Conservation (phyloP, 1,140 invertebrate species). For the Leptinotarsa defecta region DNA sequence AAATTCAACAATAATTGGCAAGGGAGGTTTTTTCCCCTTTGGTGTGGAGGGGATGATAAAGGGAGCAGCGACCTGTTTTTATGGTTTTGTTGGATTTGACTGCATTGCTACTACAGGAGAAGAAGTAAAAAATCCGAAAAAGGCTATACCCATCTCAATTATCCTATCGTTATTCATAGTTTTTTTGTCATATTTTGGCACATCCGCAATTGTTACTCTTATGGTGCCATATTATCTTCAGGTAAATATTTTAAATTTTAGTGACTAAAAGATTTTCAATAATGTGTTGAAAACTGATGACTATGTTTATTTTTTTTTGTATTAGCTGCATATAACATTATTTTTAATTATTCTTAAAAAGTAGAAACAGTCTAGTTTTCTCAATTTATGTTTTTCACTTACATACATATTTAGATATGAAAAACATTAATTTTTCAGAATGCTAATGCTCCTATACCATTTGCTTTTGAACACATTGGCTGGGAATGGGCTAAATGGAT, state of each 20-base stretch:
- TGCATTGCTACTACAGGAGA: constrained; percentile 86
- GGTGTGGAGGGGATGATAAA: constrained; percentile 81
- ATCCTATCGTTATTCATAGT: constrained; percentile 79
- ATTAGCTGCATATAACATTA: too few relatives aligned
- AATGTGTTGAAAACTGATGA: too few relatives aligned
- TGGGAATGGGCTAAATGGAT: constrained; percentile 76
- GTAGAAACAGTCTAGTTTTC: too few relatives aligned
- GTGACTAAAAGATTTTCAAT: too few relatives aligned
- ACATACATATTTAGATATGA: too few relatives aligned
- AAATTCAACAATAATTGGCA: constrained; percentile 60
- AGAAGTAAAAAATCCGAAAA: constrained; percentile 86
- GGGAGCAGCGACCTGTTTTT: constrained; percentile 91
- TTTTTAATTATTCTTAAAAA: too few relatives aligned
- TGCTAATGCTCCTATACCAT: constrained; percentile 70
- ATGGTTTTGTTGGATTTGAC: constrained; percentile 91
- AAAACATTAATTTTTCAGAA: constrained; percentile 56
- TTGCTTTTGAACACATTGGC: constrained; percentile 71
- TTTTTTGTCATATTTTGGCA: constrained; percentile 83
- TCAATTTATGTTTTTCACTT: too few relatives aligned
- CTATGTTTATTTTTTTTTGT: too few relatives aligned
- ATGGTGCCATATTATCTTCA: constrained; percentile 92
- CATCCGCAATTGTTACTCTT: constrained; percentile 86
- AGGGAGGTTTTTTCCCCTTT: constrained; percentile 85
- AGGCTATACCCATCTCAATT: constrained; percentile 85
- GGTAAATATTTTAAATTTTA: constrained; percentile 56